phyloP scores from a whole-genome alignment of 2,113 vertebrate species.

The Suricata suricatta region DNA sequence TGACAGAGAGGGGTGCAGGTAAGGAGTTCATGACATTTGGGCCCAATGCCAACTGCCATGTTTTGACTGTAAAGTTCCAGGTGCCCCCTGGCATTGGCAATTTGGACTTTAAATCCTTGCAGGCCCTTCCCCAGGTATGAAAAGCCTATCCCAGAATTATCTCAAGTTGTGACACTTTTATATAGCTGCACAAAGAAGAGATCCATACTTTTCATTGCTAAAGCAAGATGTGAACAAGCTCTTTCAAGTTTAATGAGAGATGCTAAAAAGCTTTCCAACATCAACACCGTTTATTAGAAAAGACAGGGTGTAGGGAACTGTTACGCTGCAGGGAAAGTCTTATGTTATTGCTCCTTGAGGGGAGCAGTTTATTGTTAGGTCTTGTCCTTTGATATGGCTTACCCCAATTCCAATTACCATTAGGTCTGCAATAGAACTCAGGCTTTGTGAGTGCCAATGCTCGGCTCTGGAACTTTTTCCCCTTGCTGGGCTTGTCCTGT shows the following conservation, averaged over 20 bases:
- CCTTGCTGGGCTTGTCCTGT: background rate
- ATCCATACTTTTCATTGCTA: background rate
- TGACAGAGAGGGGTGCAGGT: background rate
- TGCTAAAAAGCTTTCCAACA: background rate
- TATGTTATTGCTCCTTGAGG: background rate
- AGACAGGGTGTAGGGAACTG: background rate
- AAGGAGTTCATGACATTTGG: background rate
- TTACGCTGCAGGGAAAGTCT: background rate
- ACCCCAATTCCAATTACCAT: background rate
- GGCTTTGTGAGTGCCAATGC: background rate
- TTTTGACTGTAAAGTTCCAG: background rate
- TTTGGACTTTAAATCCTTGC: background rate
- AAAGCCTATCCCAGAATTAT: background rate
- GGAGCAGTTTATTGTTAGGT: background rate
- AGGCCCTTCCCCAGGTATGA: background rate
- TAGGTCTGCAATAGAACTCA: background rate
- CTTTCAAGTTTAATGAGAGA: background rate
- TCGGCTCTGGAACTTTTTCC: background rate
- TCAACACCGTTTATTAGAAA: background rate
- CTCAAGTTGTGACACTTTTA: slow-evolving; percentile 19
- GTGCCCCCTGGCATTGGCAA: background rate
- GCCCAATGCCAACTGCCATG: background rate
- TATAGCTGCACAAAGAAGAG: background rate
- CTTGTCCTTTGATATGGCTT: background rate
- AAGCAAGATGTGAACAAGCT: background rate